A percentile compares a stretch with the other conserved stretches of the same genome.
Conservation (phyloP, 2,113 vertebrate species). For the Orthonyx spaldingii region DNA sequence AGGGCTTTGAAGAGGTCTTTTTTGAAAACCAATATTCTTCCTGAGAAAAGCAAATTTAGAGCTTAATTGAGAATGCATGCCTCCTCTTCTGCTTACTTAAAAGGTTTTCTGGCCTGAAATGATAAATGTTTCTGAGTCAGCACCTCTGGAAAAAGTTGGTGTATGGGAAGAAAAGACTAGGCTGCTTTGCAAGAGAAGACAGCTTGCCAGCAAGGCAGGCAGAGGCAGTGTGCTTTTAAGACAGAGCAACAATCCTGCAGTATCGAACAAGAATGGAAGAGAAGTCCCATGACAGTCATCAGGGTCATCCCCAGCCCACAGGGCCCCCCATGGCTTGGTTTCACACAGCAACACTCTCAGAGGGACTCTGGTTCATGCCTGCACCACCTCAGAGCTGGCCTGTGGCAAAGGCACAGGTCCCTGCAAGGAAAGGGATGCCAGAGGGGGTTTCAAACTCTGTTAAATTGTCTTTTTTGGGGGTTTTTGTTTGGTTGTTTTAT, state of each 20-base stretch:
- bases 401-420: not conserved
- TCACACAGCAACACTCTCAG: not conserved
- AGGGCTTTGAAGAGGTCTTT: not conserved
- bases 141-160: not conserved
- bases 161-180: not conserved
- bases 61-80: not conserved
- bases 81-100: not conserved
- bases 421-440: fast-evolving
- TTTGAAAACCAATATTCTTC: not conserved
- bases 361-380: fast-evolving
- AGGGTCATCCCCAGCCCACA: not conserved
- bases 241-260: not conserved
- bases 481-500: fast-evolving
- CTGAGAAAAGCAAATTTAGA: not conserved
- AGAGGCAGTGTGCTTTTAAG: not conserved
- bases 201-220: not conserved
- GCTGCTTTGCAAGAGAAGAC: not conserved
- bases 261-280: not conserved
- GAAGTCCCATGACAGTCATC: not conserved
- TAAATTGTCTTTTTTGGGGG: not conserved
- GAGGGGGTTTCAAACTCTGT: not conserved
- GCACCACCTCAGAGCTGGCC: not conserved
- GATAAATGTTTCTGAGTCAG: not conserved
- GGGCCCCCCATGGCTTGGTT: fast-evolving
- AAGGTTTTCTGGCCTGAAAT: not conserved